Conservation (phyloP, 2,797 vertebrate species). For the Sebastes trivittatus region DNA sequence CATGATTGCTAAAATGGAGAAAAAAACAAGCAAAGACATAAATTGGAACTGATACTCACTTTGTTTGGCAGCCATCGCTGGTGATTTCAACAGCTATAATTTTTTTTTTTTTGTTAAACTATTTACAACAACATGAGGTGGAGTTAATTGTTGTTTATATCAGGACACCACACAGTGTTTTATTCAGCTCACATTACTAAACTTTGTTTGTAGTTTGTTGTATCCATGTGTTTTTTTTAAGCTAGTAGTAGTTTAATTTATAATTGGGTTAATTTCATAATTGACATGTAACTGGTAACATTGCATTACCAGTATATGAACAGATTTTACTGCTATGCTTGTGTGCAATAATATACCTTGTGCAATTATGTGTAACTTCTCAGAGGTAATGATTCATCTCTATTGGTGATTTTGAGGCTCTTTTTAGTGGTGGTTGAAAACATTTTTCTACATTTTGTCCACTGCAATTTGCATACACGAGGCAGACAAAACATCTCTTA, state of each 20-base stretch:
- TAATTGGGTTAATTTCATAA: background rate
- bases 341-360: no score
- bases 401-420: background rate
- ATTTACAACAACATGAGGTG: background rate
- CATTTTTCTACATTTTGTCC: background rate
- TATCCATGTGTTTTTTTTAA: no score
- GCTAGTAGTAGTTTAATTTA: no score
- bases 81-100: background rate
- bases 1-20: background rate
- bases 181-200: background rate
- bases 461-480: background rate
- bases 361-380: background rate
- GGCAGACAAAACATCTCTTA: background rate
- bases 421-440: background rate
- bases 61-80: background rate
- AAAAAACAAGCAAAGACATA: background rate
- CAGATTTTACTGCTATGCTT: background rate
- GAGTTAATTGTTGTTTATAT: background rate
- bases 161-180: background rate
- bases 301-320: background rate
- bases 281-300: background rate
- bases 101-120: background rate
- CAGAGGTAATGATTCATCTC: background rate
- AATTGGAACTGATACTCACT: background rate
- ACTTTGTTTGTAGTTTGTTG: background rate